These are phyloP conservation scores for Andrena dorsata DNA, from an alignment of 2,888 invertebrate species.

Conservation along the genomic window DNA sequence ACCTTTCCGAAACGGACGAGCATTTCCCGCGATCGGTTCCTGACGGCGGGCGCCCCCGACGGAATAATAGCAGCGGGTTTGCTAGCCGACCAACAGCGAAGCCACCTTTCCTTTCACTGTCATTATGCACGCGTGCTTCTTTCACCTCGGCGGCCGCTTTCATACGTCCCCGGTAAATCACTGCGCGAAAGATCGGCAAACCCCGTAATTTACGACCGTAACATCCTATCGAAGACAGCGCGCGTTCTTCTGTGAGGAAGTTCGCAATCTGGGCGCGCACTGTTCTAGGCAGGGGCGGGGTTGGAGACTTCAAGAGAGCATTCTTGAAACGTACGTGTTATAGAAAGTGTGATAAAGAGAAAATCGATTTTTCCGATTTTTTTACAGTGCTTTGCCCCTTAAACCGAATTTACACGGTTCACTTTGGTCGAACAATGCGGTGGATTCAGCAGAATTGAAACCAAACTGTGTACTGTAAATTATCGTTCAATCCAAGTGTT, in stretches of 20 bases:
- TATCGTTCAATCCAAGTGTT: no score
- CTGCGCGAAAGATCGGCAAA: slow-evolving; percentile 37
- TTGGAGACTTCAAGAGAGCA: no score
- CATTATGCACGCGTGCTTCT: slow-evolving; percentile 68
- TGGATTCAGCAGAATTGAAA: no score
- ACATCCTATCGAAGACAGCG: neutral
- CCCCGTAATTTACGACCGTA: slow-evolving; percentile 46
- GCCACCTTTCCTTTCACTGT: slow-evolving; percentile 75
- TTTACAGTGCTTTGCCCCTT: no score
- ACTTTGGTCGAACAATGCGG: no score
- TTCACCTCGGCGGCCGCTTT: slow-evolving; percentile 73
- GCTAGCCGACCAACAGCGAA: slow-evolving; percentile 40
- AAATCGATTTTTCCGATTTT: no score
- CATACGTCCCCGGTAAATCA: slow-evolving; percentile 68
- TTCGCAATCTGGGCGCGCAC: no score
- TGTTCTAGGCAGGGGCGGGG: no score
- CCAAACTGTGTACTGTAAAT: no score
- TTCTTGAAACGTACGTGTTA: no score
- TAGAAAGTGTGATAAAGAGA: no score
- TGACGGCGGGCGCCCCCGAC: neutral
- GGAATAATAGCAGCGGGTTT: slow-evolving; percentile 44
- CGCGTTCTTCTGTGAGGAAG: neutral
- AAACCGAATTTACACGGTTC: no score
- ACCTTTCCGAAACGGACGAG: slow-evolving; percentile 26
- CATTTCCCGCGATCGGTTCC: slow-evolving; percentile 45